Evolutionary conservation across 2,113 vertebrate species (phyloP).

Genomic region (Odobenus rosmarus): DNA sequence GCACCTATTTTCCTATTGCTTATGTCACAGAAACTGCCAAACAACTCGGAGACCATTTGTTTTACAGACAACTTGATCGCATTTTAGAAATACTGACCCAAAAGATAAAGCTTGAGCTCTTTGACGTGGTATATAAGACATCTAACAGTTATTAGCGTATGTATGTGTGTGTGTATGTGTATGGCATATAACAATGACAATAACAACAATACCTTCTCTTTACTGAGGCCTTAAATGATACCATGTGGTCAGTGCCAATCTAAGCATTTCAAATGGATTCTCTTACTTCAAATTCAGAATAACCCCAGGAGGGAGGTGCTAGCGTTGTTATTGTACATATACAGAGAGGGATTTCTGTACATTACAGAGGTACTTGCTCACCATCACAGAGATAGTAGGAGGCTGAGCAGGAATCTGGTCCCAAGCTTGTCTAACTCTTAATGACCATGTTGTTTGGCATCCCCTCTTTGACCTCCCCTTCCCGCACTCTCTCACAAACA

Average conservation of each 20-base stretch:
- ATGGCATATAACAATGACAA: not conserved
- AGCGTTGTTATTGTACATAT: not conserved
- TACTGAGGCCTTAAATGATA: not conserved
- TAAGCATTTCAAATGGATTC: not conserved
- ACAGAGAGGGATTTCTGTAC: not conserved
- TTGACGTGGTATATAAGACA: not conserved
- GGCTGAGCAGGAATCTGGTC: accelerated
- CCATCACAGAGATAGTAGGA: not conserved
- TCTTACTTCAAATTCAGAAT: not conserved
- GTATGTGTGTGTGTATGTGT: not conserved
- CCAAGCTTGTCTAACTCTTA: not conserved
- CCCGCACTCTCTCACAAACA: not conserved
- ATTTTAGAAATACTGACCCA: slow-evolving; percentile 8
- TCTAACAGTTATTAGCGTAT: not conserved
- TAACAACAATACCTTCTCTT: not conserved
- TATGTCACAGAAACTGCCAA: not conserved
- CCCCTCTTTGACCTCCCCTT: not conserved
- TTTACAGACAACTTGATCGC: not conserved
- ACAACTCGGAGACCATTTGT: not conserved
- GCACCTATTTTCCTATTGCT: not conserved
- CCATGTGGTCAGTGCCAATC: no score
- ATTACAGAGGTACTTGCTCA: not conserved
- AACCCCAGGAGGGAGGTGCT: not conserved
- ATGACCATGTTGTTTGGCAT: not conserved
- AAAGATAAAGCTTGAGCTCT: not conserved